Evolutionary conservation across 2,113 vertebrate species (phyloP), one percentile per base, ranked within the genome.

Genomic region (Parotia lawesii): DNA sequence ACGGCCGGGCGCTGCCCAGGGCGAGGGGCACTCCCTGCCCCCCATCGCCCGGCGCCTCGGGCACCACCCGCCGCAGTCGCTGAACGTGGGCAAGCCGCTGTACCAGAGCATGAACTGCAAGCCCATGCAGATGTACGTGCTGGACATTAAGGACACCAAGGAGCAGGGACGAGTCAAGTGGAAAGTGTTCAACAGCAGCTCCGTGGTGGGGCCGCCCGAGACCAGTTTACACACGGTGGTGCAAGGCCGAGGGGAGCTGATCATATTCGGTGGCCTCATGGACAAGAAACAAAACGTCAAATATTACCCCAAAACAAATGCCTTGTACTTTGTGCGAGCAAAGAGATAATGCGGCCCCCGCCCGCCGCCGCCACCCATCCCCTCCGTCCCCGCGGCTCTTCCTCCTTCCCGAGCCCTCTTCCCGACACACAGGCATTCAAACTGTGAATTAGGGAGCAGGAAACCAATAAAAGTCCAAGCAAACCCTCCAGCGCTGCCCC

Each of bases 201-300:
- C 98, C 0, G 99, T 99, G 88, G 99, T 99, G 2, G 99, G 99
- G 3, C 99, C 99, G 0, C 99, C 99, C 0, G 99, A 99, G 95
- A 99, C 99, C 94, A 99, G 99, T 97, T 98, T 99, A 85, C 99
- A 99, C 92, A 99, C 99, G 0, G 99, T 99, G 94, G 99, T 99
- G 9, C 99, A 99, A 81, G 99, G 99, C 90, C 94, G 99, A 48
- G 99, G 99, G 4, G 99, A 99, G 85, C 98, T 99, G 66, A 99
- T 99, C 94, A 99, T 99, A 51, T 99, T 99, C 3, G 99, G 99
- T 28, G 99, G 99, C 54, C 98, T 99, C 89, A 99, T 99, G 99
- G 99, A 99, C 99, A 99, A 99, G 98, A 99, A 99, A 97, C 99
- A 99, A 96, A 99, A 99, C 94, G 99, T 99, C 85, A 99, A 99